Evolutionary conservation across 2,888 invertebrate species (phyloP), one percentile per base, ranked within the genome.

Genomic region (Aleiodes leptofemur): DNA sequence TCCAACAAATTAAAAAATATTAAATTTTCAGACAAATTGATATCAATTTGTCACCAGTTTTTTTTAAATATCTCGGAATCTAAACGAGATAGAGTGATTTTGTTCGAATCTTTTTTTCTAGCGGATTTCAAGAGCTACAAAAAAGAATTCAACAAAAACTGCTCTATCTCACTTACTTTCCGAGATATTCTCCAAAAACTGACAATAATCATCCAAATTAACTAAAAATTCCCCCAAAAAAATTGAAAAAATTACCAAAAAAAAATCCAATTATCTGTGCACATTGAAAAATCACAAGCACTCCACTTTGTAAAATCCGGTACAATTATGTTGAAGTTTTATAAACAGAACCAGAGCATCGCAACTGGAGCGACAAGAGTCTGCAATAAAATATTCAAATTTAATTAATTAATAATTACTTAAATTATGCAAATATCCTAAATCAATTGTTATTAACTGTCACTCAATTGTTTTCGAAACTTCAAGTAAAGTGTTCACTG

Each of bases 281-380:
- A 68, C 51, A 50, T 51, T 8, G 11, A 64, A 51, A 64, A 11
- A 43, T 56, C 56, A 56, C 64, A 53, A 61, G 4, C 23, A 38
- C 55, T 31, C 13, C 55, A 68, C 56, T 48, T 66, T n/a, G 14
- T 38, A 53, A 55, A 50, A 61, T 64, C 50, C 31, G 34, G 66
- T 43, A 64, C 53, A 64, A 56, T 64, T 72, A 72, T 48, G 13
- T 13, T 31, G 4, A 68, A 57, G 51, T 29, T 23, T 16, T 68
- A 23, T 6, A 50, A 76, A 38, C 59, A 34, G 56, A 69, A 72
- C 59, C 69, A 57, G 72, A 72, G 43, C 71, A 72, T 72, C 59
- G 55, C 50, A 76, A 76, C 43, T 76, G 61, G 72, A 76, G 72
- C 76, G 72, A 75, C 43, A 57, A 75, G 51, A 48, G 38, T 31